Percentiles rank a stretch among this genome's conserved stretches.
These are phyloP conservation scores for Synanthedon formicaeformis DNA, from an alignment of 2,888 invertebrate species.

Conservation along the genomic window DNA sequence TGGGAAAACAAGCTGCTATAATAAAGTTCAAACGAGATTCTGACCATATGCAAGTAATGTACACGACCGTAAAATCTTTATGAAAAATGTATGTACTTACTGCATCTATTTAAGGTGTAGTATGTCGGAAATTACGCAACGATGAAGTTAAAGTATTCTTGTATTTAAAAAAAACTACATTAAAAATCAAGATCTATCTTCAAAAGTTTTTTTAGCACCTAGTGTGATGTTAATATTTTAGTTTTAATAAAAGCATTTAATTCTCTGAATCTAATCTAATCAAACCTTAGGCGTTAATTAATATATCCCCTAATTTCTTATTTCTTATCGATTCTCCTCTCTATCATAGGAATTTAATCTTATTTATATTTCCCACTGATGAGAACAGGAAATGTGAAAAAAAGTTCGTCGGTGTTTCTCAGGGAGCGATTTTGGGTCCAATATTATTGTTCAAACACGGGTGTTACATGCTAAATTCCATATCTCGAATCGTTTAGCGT, in stretches of 20 bases:
- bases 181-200: too few relatives aligned
- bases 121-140: too few relatives aligned
- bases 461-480: constrained; percentile 61
- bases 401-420: constrained; percentile 17
- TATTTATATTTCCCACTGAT: constrained; percentile 13
- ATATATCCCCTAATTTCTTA: neutral
- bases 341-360: constrained; percentile 4
- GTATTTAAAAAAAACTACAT: too few relatives aligned
- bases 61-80: neutral
- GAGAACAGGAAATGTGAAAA: constrained; percentile 12
- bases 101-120: too few relatives aligned
- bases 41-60: neutral
- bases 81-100: too few relatives aligned
- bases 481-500: constrained; percentile 47
- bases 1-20: constrained; percentile 11
- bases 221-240: too few relatives aligned
- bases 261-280: too few relatives aligned
- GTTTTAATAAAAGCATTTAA: too few relatives aligned
- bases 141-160: too few relatives aligned
- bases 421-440: constrained; percentile 15
- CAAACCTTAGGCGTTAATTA: too few relatives aligned
- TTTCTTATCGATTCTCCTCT: neutral
- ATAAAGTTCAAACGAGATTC: constrained; percentile 10
- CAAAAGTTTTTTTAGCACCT: too few relatives aligned
- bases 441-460: constrained; percentile 38